A percentile compares a stretch with the other conserved stretches of the same genome.
phyloP scores from a whole-genome alignment of 2,888 invertebrate genomes.

The Trichopoda pennipes region DNA sequence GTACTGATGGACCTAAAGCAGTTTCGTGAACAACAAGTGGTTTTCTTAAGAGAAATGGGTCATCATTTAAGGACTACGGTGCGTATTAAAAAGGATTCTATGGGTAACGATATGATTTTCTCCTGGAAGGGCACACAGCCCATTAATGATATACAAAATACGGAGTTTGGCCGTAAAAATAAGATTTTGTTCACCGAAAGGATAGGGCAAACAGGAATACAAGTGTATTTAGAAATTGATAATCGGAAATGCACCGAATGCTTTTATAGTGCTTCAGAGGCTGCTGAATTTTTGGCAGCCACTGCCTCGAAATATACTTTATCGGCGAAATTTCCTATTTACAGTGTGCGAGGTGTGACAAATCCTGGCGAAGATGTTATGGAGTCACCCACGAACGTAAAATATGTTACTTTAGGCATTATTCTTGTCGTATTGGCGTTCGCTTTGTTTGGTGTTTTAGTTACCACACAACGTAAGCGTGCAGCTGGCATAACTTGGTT shows the following conservation, averaged over 20 bases:
- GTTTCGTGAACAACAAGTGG: slow-evolving; percentile 87
- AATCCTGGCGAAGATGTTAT: slow-evolving; percentile 82
- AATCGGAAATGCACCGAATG: slow-evolving; percentile 95
- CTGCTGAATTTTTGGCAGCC: slow-evolving; percentile 94
- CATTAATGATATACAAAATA: slow-evolving; percentile 84
- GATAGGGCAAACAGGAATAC: slow-evolving; percentile 87
- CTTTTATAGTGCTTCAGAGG: slow-evolving; percentile 91
- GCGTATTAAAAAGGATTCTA: slow-evolving; percentile 90
- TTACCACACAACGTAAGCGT: slow-evolving; percentile 92
- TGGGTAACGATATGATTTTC: slow-evolving; percentile 94
- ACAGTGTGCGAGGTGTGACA: slow-evolving; percentile 86
- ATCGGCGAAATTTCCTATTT: slow-evolving; percentile 90
- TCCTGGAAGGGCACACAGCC: slow-evolving; percentile 88
- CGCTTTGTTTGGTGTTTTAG: slow-evolving; percentile 88
- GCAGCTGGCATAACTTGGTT: slow-evolving; percentile 98
- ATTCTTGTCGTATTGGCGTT: slow-evolving; percentile 83
- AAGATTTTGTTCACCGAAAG: slow-evolving; percentile 85
- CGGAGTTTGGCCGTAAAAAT: slow-evolving; percentile 86
- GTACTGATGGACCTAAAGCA: slow-evolving; percentile 90
- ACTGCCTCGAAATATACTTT: slow-evolving; percentile 91
- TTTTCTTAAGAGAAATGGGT: slow-evolving; percentile 92
- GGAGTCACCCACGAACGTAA: slow-evolving; percentile 85
- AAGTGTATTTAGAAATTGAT: slow-evolving; percentile 94
- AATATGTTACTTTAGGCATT: slow-evolving; percentile 90
- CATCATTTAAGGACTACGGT: slow-evolving; percentile 92